A percentile compares a stretch with the other conserved stretches of the same genome.
phyloP scores from a whole-genome alignment of 2,797 vertebrate genomes.

The Potorous gilbertii region DNA sequence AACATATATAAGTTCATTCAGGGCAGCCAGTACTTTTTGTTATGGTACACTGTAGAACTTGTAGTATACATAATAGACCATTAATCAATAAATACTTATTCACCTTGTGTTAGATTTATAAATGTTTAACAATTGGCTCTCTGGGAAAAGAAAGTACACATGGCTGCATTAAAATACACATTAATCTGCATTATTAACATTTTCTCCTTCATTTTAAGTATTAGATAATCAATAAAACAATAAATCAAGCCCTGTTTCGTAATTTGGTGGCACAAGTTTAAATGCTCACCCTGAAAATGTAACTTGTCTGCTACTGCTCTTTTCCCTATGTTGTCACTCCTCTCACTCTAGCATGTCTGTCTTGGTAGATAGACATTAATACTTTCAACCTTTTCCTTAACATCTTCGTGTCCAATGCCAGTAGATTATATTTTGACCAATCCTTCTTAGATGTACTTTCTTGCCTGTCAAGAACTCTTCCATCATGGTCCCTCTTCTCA shows the following conservation, averaged over 20 bases:
- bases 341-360: background rate
- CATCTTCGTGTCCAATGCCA: background rate
- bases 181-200: no score
- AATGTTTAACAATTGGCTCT: background rate
- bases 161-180: no score
- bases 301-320: background rate
- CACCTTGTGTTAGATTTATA: background rate
- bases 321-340: background rate
- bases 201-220: no score
- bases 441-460: background rate
- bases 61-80: background rate
- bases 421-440: background rate
- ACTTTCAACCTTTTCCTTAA: background rate
- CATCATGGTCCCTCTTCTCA: background rate
- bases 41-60: background rate
- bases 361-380: background rate
- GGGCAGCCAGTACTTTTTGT: background rate
- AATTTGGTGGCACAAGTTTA: background rate
- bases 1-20: background rate
- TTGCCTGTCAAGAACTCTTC: background rate
- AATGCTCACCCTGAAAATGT: background rate
- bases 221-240: background rate
- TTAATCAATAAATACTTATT: background rate
- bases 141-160: no score
- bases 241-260: background rate